Conservation (phyloP, 2,113 vertebrate species). For the Semnopithecus entellus region DNA sequence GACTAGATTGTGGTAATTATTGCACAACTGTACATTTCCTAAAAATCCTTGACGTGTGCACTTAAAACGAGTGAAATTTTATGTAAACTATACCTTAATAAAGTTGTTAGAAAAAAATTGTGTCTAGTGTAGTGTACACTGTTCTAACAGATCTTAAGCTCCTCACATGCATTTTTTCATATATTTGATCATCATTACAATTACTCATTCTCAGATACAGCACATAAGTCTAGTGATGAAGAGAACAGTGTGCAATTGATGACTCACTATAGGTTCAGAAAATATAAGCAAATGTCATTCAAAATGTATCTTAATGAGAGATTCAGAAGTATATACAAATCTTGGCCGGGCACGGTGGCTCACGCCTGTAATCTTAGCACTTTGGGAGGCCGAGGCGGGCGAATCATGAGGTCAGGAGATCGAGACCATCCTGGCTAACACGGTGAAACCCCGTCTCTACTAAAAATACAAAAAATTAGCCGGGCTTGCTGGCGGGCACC, state of each 20-base stretch:
- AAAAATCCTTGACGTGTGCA: neutral
- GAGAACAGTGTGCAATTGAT: neutral
- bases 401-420: too few relatives aligned
- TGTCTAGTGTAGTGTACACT: neutral
- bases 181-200: neutral
- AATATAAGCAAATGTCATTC: neutral
- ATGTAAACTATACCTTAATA: neutral
- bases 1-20: neutral
- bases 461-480: too few relatives aligned
- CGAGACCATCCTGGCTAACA: too few relatives aligned
- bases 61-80: neutral
- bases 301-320: neutral
- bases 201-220: neutral
- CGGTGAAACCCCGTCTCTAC: too few relatives aligned
- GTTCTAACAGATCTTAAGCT: neutral
- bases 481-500: fast-evolving
- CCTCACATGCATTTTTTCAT: neutral
- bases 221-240: neutral
- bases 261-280: neutral
- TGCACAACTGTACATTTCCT: neutral
- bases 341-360: fast-evolving
- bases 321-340: neutral
- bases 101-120: slow-evolving; percentile 5
- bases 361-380: too few relatives aligned
- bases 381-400: too few relatives aligned